Evolutionary conservation across 2,888 invertebrate genomes (phyloP).

Genomic region (Augiades crinisus): DNA sequence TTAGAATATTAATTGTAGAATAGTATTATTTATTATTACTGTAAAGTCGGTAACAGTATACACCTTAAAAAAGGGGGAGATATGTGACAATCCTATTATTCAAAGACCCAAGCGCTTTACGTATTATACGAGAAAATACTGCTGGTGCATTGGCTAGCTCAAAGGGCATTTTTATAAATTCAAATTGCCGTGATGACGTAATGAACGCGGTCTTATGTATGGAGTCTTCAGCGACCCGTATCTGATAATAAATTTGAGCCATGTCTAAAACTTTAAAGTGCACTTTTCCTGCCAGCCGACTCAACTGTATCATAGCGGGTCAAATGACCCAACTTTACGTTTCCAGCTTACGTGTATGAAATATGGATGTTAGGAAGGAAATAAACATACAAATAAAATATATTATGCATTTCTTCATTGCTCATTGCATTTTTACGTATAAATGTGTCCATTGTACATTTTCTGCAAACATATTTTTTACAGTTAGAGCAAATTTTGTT

Average conservation of each 20-base stretch:
- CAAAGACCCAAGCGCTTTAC: not conserved
- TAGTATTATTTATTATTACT: too few species aligned
- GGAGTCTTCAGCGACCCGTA: not conserved
- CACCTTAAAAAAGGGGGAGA: not conserved
- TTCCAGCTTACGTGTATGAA: too few species aligned
- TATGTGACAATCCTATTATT: not conserved
- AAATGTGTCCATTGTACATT: too few species aligned
- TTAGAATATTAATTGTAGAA: too few species aligned
- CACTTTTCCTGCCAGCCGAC: not conserved
- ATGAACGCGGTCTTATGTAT: not conserved
- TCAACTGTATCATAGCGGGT: not conserved
- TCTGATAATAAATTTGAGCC: not conserved
- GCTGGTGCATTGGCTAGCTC: not conserved
- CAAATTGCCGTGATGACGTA: not conserved
- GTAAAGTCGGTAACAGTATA: too few species aligned
- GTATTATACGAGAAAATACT: not conserved
- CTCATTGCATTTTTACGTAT: too few species aligned
- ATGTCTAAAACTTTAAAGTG: not conserved
- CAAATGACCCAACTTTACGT: too few species aligned
- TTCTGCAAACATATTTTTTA: not conserved
- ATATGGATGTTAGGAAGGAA: too few species aligned
- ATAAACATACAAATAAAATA: too few species aligned
- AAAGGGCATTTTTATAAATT: not conserved
- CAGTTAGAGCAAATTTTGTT: too few species aligned
- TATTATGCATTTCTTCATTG: too few species aligned